Evolutionary conservation across 2,113 vertebrate species (phyloP).

Genomic region (Percopsis transmontana): DNA sequence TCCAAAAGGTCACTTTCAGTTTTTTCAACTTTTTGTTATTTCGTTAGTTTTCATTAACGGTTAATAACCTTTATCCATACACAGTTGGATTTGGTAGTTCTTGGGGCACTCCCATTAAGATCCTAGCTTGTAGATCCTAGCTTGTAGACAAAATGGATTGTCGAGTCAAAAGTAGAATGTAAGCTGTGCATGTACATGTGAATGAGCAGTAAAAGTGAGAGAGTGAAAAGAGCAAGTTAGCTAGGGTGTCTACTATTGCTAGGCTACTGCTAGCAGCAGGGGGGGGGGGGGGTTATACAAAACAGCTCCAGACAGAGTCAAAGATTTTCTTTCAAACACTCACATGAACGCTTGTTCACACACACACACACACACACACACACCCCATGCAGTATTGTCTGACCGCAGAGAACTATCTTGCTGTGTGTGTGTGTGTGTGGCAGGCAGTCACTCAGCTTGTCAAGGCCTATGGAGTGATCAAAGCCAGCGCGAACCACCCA

Average conservation of each 20-base stretch:
- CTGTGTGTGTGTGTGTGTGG: conserved; percentile 10
- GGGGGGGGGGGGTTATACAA: conserved; percentile 55
- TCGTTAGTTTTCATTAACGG: too few species aligned
- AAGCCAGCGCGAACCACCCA: conserved; percentile 73
- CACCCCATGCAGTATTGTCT: conserved; percentile 52
- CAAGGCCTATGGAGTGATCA: conserved; percentile 70
- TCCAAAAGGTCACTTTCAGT: too few species aligned
- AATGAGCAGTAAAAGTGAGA: background rate
- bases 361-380: conserved; percentile 13
- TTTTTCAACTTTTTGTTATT: too few species aligned
- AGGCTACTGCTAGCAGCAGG: conserved; percentile 53
- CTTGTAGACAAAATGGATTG: too few species aligned
- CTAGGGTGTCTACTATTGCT: conserved; percentile 48
- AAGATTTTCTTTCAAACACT: conserved; percentile 68
- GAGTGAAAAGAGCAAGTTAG: conserved; percentile 4
- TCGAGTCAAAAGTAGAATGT: too few species aligned
- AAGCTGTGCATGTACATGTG: too few species aligned
- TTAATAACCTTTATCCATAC: too few species aligned
- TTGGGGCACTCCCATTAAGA: too few species aligned
- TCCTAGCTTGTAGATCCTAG: too few species aligned
- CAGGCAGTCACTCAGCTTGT: conserved; percentile 61
- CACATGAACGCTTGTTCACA: conserved; percentile 23
- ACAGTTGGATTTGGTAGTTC: too few species aligned
- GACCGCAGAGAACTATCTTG: conserved; percentile 37
- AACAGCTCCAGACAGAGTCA: conserved; percentile 63